Base-by-base conservation (phyloP, 2,797 vertebrate genomes). In the Ceryle rudis region DNA sequence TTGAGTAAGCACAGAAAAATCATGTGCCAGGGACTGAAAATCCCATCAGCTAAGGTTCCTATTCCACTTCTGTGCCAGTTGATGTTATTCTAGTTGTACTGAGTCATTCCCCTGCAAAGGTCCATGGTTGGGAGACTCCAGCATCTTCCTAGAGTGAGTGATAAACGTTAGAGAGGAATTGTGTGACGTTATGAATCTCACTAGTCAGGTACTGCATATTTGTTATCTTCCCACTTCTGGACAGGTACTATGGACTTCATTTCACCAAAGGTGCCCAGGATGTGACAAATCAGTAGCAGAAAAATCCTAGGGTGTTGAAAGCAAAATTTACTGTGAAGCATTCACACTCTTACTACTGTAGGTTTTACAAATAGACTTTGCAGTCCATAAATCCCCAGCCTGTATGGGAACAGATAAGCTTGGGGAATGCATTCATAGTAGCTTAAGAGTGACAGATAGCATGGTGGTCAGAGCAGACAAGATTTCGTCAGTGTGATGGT, bases 251-350 rank as follows among this genome's bases (percentile, higher is more conserved):
- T 4, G 21, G 64, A 23, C 31, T 94, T 44, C 21, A 23, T 85
- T 72, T 86, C 61, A 49, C 7, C 2, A 8, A 74, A 84, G 35
- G n/a, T 7, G 22, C 62, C 67, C 17, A 18, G 73, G 37, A 81
- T 42, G 64, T 57, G 84, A 80, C 73, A 77, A 67, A 89, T 90
- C 60, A 81, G 89, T 37, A 69, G 58, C 82, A 81, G 41, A 13
- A 64, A 88, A 86, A 60, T 67, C 44, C 52, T 6, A 16, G 20
- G 25, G 18, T 47, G 47, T 2, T 17, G 81, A 71, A 93, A 83
- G 70, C 14, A 94, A 95, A 93, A 95, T 93, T 93, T 95, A 90
- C 72, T 84, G 85, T 89, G 94, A 94, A 52, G 58, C 93, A 95
- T 81, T 77, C 35, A 31, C 57, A 25, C 64, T 39, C 62, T 47